Evolutionary conservation across 2,888 invertebrate species (phyloP).

Genomic region (Stenchaetothrips biformis): DNA sequence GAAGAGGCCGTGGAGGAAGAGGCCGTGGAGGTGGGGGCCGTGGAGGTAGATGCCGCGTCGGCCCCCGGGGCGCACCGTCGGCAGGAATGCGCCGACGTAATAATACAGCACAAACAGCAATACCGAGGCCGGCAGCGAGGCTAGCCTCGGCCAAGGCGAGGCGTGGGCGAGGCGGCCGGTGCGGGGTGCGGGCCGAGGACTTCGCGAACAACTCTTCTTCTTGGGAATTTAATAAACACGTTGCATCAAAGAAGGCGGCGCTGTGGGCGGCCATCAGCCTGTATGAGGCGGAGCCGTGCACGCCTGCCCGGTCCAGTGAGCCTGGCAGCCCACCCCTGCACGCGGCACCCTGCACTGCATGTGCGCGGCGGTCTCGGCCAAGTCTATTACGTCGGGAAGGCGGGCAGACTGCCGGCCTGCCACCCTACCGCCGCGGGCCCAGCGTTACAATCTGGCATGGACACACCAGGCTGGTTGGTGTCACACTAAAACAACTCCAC

Average conservation of each 20-base stretch:
- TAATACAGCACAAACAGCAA: not conserved
- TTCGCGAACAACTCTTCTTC: not conserved
- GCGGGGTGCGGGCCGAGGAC: not conserved
- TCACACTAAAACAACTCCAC: too few relatives aligned
- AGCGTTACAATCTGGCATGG: too few relatives aligned
- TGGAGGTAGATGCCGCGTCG: not conserved
- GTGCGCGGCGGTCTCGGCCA: too few relatives aligned
- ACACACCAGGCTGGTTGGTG: too few relatives aligned
- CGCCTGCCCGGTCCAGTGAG: too few relatives aligned
- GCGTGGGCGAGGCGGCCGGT: not conserved
- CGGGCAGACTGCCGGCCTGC: too few relatives aligned
- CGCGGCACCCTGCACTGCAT: too few relatives aligned
- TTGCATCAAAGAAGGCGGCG: not conserved
- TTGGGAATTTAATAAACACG: constrained; percentile 16
- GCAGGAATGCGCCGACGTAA: constrained; percentile 1
- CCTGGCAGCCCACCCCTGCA: too few relatives aligned
- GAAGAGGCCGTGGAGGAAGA: not conserved
- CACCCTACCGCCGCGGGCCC: too few relatives aligned
- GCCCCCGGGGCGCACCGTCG: not conserved
- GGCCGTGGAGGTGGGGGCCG: not conserved
- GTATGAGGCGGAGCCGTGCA: not conserved
- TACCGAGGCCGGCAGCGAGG: not conserved
- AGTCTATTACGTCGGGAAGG: too few relatives aligned
- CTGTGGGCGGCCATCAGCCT: not conserved
- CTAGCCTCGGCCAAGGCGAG: not conserved